Base-by-base conservation (phyloP, 2,113 vertebrate species). In the Catharus minimus region DNA sequence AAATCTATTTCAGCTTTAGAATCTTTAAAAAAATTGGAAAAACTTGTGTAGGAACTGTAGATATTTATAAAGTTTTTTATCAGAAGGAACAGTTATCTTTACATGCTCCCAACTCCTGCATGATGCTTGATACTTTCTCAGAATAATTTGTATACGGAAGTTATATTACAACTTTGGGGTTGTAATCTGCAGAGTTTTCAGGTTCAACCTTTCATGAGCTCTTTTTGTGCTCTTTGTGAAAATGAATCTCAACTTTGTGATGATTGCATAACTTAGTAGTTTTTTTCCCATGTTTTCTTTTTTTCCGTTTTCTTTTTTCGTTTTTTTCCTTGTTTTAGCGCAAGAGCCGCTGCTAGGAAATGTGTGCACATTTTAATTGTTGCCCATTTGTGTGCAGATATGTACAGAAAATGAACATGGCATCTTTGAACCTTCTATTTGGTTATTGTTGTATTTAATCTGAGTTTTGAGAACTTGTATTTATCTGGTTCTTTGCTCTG, bases 241-340 rank as follows among this genome's bases (percentile, higher is more conserved):
- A 72, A 47, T n/a, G 12, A 79, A 79, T 16, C 16, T 85, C n/a
- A 85, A 6, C 24, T 30, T 82, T 67, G 18, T 58, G 17, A 23
- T 20, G 5, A 19, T 82, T 41, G 16, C 13, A 6, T 36, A 46
- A 60, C 7, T 58, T 21, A 62, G 8, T 52, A 27, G 13, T 0
- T 4, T 38, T 84, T 69, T n/a, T 27, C 3, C 47, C 3, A 2
- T 28, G 7, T 17, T 18, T 53, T 28, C 0, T 0, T 32, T 60
- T 58, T 17, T n/a, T 13, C 20, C 9, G 6, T 39, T 24, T 1
- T 21, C 5, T 39, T 38, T 24, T 13, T 13, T 8, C 20, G 3
- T 23, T 49, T 57, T 14, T 33, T 69, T 53, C 32, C n/a, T 67
- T 10, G 8, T 71, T 85, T 71, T 39, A 56, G 27, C 3, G 1